Percentiles rank a stretch among this genome's conserved stretches.
These are phyloP conservation scores for Sweltsa coloradensis DNA, from an alignment of 1,140 invertebrate genomes.

Conservation along the genomic window DNA sequence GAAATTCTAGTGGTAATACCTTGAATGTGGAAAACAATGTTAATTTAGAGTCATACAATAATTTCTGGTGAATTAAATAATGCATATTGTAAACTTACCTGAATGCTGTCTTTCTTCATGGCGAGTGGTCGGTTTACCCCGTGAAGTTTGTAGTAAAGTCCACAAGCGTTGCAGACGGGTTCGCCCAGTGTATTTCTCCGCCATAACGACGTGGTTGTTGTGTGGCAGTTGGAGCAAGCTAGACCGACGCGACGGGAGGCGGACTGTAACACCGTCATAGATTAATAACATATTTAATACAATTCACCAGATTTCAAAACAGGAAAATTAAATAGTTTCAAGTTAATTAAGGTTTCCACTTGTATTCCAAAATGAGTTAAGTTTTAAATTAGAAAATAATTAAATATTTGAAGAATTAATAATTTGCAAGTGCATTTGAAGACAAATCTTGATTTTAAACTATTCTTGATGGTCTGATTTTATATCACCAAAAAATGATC, in stretches of 20 bases:
- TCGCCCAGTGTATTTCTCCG: constrained; percentile 74
- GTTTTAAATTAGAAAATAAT: no score
- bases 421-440: no score
- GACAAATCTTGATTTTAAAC: no score
- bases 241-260: constrained; percentile 67
- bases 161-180: constrained; percentile 90
- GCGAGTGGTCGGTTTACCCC: constrained; percentile 71
- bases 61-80: not conserved
- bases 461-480: no score
- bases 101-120: constrained; percentile 95
- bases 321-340: no score
- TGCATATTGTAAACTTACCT: constrained; percentile 31
- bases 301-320: no score
- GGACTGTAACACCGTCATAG: no score
- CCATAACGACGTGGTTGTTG: constrained; percentile 80
- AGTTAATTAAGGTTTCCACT: no score
- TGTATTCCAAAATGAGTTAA: no score
- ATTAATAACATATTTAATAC: no score
- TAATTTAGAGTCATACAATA: not conserved
- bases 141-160: constrained; percentile 87
- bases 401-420: no score
- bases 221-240: constrained; percentile 83
- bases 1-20: not conserved
- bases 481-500: no score
- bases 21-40: not conserved